Conservation (phyloP, 2,113 vertebrate species). For the Petrocephalus zakoni region DNA sequence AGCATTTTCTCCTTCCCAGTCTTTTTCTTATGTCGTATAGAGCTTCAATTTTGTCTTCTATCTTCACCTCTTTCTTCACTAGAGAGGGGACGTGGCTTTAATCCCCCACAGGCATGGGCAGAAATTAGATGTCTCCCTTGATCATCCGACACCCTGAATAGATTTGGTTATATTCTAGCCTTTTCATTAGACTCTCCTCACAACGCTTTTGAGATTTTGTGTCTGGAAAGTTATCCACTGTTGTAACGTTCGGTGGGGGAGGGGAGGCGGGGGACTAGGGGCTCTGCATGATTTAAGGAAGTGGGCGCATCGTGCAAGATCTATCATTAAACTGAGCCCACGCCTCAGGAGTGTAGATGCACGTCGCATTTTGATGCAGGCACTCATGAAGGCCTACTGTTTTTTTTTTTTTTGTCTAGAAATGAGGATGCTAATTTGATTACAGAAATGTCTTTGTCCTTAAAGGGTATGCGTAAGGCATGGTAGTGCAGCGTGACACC, state of each 20-base stretch:
- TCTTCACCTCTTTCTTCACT: constrained; percentile 17
- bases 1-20: not conserved
- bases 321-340: constrained; percentile 9
- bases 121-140: constrained; percentile 39
- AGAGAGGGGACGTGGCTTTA: constrained; percentile 19
- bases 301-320: constrained; percentile 5
- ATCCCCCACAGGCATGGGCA: constrained; percentile 31
- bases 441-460: not conserved
- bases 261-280: not conserved
- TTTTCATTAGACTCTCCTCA: constrained; percentile 38
- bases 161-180: constrained; percentile 42
- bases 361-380: not conserved
- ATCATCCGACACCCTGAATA: constrained; percentile 37
- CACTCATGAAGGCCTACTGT: not conserved
- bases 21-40: not conserved
- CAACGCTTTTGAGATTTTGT: constrained; percentile 20
- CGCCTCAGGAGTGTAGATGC: not conserved
- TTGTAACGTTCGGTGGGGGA: not conserved
- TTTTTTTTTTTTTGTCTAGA: not conserved
- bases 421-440: not conserved
- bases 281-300: constrained; percentile 6
- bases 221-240: constrained; percentile 6
- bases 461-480: not conserved
- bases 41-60: constrained; percentile 14
- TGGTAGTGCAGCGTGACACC: not conserved